Base-by-base conservation (phyloP, 2,888 invertebrate genomes). In the Stenotaenia linearis region DNA sequence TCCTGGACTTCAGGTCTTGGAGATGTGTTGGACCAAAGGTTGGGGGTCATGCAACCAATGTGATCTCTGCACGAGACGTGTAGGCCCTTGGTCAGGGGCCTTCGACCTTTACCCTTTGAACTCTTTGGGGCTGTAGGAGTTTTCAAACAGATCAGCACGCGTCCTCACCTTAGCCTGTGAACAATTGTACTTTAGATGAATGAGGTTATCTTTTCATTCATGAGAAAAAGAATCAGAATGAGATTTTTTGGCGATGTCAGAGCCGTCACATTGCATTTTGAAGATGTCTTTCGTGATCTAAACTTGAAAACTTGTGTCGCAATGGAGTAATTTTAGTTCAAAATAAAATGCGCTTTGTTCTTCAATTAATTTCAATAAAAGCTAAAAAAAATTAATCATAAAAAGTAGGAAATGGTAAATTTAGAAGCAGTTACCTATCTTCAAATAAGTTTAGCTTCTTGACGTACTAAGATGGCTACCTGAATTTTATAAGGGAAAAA, bases 31-130 rank as follows among this genome's bases (percentile, higher is more conserved):
- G 69, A 69, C 69, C 12, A 28, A 28, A 69, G 69, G 69, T 32
- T 69, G 69, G 69, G 69, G 69, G 69, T 69, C 69, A 69, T 69
- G 69, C n/a, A 28, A 23, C 28, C 69, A 69, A 28, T 25, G 69
- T 69, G 69, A 69, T 69, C 69, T 69, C 69, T 69, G 69, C 69
- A 69, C 69, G 69, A 69, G 69, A 69, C 25, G 69, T 69, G 28
- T 25, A 69, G 69, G 23, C 23, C 69, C n/a, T 69, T 69, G 69
- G 69, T 69, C 69, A 69, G 69, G 28, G 69, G 69, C 69, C 69
- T 69, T 69, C 69, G 15, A 69, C 69, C 69, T 69, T 69, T 69
- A 25, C 69, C 69, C 69, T 69, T 69, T 69, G 69, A 69, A 69
- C 69, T 69, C 69, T 25, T 25, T n/a, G 25, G 69, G 69, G 69